phyloP scores from a whole-genome alignment of 2,888 invertebrate species.

The Sclerodermus sp. region DNA sequence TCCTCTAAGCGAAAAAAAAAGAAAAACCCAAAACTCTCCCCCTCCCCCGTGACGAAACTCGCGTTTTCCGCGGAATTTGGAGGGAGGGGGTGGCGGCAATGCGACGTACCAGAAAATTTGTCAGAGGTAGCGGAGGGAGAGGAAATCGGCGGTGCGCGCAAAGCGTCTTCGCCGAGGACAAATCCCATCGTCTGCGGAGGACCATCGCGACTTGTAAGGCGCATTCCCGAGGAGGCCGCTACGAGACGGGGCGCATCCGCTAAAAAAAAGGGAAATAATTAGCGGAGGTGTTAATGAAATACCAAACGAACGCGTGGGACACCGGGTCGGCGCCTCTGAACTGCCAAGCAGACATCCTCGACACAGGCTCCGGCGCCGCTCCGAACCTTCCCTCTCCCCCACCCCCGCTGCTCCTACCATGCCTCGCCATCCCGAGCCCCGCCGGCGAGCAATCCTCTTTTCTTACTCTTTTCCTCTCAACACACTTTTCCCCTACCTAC shows the following conservation, averaged over 20 bases:
- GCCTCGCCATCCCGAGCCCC: too few relatives aligned
- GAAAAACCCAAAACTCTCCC: too few relatives aligned
- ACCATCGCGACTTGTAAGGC: conserved; percentile 29
- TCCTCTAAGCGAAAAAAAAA: too few relatives aligned
- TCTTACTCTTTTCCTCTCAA: conserved; percentile 19
- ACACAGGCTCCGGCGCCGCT: conserved; percentile 56
- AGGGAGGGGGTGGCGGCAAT: too few relatives aligned
- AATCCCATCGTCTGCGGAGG: not conserved
- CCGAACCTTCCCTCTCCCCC: conserved; percentile 27
- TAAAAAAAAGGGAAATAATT: conserved; percentile 53
- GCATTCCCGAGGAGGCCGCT: conserved; percentile 35
- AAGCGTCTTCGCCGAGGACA: not conserved
- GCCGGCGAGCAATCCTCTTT: too few relatives aligned
- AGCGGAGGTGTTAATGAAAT: conserved; percentile 58
- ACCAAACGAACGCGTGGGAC: conserved; percentile 54
- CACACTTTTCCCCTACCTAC: conserved; percentile 17
- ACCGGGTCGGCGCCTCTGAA: conserved; percentile 56
- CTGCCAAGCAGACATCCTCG: conserved; percentile 54
- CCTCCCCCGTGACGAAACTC: too few relatives aligned
- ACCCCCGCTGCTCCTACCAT: not conserved
- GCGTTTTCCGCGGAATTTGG: too few relatives aligned
- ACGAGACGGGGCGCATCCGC: conserved; percentile 22
- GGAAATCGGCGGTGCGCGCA: conserved; percentile 6
- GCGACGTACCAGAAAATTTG: too few relatives aligned
- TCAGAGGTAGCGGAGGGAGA: too few relatives aligned